Evolutionary conservation across 2,888 invertebrate species (phyloP).

Genomic region (Rhamphomyia laevipes): DNA sequence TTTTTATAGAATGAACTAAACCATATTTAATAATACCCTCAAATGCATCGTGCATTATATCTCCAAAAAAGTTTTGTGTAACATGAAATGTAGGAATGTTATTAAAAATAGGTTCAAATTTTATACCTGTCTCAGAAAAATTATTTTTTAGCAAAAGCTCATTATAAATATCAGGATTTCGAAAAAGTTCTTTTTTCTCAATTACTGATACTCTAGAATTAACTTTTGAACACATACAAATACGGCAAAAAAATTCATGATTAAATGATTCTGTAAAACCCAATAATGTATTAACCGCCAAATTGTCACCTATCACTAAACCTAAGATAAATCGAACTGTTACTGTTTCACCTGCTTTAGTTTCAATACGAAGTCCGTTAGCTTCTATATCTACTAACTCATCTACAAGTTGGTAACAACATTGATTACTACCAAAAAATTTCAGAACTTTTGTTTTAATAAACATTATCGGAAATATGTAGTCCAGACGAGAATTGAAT

Average conservation of each 20-base stretch:
- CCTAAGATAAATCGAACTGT: neutral
- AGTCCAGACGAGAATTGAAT: too few species aligned
- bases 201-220: neutral
- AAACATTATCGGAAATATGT: too few species aligned
- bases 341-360: too few species aligned
- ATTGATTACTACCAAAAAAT: too few species aligned
- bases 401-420: too few species aligned
- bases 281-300: neutral
- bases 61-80: too few species aligned
- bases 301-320: neutral
- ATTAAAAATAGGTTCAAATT: conserved; percentile 1
- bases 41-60: neutral
- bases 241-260: neutral
- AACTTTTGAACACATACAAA: neutral
- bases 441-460: too few species aligned
- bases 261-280: neutral
- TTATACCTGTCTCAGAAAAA: neutral
- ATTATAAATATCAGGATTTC: neutral
- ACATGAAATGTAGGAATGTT: neutral
- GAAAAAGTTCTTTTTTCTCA: neutral
- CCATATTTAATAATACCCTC: neutral
- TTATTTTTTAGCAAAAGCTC: neutral
- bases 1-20: neutral
- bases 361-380: too few species aligned
- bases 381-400: too few species aligned